Evolutionary conservation across 2,113 vertebrate genomes (phyloP).

Genomic region (Xenopus borealis): DNA sequence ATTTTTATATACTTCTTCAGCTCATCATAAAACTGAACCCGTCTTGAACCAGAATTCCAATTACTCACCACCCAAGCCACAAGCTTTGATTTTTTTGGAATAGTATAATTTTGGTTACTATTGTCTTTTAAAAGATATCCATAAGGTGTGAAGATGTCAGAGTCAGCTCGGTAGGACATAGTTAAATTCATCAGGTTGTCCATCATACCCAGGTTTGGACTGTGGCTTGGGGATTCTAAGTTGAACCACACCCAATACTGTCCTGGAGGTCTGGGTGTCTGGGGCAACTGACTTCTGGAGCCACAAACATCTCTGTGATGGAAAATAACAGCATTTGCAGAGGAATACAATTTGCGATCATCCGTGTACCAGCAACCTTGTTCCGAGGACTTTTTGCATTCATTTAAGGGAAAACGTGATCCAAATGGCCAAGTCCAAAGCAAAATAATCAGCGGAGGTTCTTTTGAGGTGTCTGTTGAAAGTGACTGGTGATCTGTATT

Average conservation of each 20-base stretch:
- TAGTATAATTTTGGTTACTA: not conserved
- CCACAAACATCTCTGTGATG: constrained; percentile 18
- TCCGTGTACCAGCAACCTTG: not conserved
- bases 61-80: constrained; percentile 64
- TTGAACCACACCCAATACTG: constrained; percentile 35
- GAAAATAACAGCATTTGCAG: constrained; percentile 16
- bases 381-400: not conserved
- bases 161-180: constrained; percentile 21
- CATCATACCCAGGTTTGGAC: constrained; percentile 12
- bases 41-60: constrained; percentile 48
- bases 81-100: constrained; percentile 35
- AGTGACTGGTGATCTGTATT: not conserved
- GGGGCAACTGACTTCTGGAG: constrained; percentile 1
- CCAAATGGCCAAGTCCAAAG: constrained; percentile 31
- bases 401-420: constrained; percentile 1
- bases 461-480: not conserved
- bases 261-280: not conserved
- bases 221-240: constrained; percentile 8
- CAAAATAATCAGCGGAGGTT: not conserved
- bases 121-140: constrained; percentile 1
- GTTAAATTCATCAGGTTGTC: constrained; percentile 29
- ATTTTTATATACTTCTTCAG: constrained; percentile 55
- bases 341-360: not conserved
- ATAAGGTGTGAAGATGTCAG: constrained; percentile 27
- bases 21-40: constrained; percentile 50